Evolutionary conservation across 2,888 invertebrate genomes (phyloP), one percentile per base, ranked within the genome.

Genomic region (Nomada goodeniana): DNA sequence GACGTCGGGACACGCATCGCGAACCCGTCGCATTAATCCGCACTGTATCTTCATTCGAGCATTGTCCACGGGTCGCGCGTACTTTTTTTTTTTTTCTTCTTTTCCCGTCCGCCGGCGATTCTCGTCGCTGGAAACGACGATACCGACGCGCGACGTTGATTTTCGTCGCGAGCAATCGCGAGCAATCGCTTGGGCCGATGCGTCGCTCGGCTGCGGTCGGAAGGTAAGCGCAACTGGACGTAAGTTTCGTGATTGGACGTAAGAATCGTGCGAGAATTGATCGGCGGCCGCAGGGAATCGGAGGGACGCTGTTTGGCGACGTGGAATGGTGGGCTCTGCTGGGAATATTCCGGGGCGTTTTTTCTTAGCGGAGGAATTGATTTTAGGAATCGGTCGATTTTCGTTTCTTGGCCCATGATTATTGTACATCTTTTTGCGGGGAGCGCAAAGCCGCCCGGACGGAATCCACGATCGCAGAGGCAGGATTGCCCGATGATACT

Each of bases 1-100:
- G 93, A 93, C 92, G 92, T 92, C 92, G 92, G 81, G 89, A 87
- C 89, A 86, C 88, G 91, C 92, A 92, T 90, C 90, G 89, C 89
- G 90, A 86, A 11, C 87, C 86, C 88, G 42, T 53, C 79, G 82
- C 86, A 86, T 84, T 88, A 89, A 89, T 89, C 87, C 88, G 80
- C 65, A 50, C 69, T 72, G 76, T 68, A 57, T 80, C 83, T 76
- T 72, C 79, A 42, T 57, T 67, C 78, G 81, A 83, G 84, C 60
- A 55, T 86, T 76, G 81, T 76, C 80, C 68, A 68, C 61, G 11
- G 18, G n/a, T n/a, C 42, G n/a, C 42, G 52, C 26, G 15, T 26
- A 29, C 52, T 42, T 26, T 64, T 42, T 23, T 23, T 23, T 23
- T 23, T 23, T 23, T 23, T 23, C 1, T 23, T 18, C 73, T 20